Conservation (phyloP, 2,888 invertebrate genomes). For the Meandrusa payeni region DNA sequence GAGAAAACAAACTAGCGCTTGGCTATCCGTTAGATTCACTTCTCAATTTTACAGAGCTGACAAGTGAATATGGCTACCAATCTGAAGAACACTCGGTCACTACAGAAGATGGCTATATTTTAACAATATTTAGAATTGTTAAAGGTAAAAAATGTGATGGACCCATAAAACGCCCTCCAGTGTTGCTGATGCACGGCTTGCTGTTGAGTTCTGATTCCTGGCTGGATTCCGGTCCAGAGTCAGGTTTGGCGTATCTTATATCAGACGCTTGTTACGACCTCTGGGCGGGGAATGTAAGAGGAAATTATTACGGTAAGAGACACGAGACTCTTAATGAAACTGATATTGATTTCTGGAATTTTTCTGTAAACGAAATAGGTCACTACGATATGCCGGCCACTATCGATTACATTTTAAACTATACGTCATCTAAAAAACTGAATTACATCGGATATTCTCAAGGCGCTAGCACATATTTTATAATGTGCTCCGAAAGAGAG, state of each 20-base stretch:
- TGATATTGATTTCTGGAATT: slow-evolving; percentile 68
- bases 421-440: slow-evolving; percentile 42
- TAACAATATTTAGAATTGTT: slow-evolving; percentile 48
- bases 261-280: slow-evolving; percentile 41
- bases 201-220: slow-evolving; percentile 54
- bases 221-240: slow-evolving; percentile 51
- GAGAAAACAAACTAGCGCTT: neutral
- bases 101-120: slow-evolving; percentile 57
- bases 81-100: slow-evolving; percentile 49
- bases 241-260: slow-evolving; percentile 40
- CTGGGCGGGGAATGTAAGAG: slow-evolving; percentile 51
- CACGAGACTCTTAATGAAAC: slow-evolving; percentile 61
- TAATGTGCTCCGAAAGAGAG: slow-evolving; percentile 83
- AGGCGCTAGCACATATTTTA: slow-evolving; percentile 84
- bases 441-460: slow-evolving; percentile 87
- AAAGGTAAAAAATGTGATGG: slow-evolving; percentile 39
- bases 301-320: slow-evolving; percentile 70
- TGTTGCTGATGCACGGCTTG: slow-evolving; percentile 59
- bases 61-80: slow-evolving; percentile 42
- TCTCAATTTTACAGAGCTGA: slow-evolving; percentile 47
- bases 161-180: slow-evolving; percentile 39
- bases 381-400: slow-evolving; percentile 86
- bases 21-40: slow-evolving; percentile 35
- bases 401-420: slow-evolving; percentile 50
- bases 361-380: slow-evolving; percentile 87